Conservation (phyloP, 2,797 vertebrate species). For the Girardinus metallicus region DNA sequence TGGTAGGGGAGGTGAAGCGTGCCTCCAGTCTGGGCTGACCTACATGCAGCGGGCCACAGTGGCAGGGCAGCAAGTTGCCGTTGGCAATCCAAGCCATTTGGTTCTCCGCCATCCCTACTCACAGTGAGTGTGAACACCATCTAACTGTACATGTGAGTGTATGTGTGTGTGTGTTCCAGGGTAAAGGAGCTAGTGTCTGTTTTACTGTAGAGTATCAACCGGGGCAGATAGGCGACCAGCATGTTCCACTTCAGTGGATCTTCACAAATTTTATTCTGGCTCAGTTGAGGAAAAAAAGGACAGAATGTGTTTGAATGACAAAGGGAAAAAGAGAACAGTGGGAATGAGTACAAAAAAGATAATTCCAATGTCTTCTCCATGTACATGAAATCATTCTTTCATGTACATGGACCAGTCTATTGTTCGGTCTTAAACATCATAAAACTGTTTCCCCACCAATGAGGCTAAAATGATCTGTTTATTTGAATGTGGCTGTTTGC, state of each 20-base stretch:
- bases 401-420: too few relatives aligned
- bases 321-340: neutral
- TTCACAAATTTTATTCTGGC: constrained; percentile 52
- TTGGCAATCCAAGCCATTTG: constrained; percentile 56
- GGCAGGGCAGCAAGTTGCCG: constrained; percentile 57
- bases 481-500: constrained; percentile 46
- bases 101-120: constrained; percentile 45
- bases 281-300: constrained; percentile 37
- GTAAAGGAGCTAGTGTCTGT: constrained; percentile 24
- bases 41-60: constrained; percentile 71
- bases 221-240: constrained; percentile 54
- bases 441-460: constrained; percentile 36
- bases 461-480: constrained; percentile 49
- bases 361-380: constrained; percentile 15
- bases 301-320: neutral
- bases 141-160: constrained; percentile 21
- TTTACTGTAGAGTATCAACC: constrained; percentile 46
- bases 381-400: too few relatives aligned
- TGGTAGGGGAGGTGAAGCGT: constrained; percentile 21
- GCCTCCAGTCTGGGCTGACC: constrained; percentile 66
- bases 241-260: constrained; percentile 58
- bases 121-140: constrained; percentile 36
- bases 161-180: constrained; percentile 2
- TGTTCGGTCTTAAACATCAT: constrained; percentile 42
- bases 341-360: neutral